Base-by-base conservation (phyloP, 1,140 invertebrate species). In the Gerris buenoi region DNA sequence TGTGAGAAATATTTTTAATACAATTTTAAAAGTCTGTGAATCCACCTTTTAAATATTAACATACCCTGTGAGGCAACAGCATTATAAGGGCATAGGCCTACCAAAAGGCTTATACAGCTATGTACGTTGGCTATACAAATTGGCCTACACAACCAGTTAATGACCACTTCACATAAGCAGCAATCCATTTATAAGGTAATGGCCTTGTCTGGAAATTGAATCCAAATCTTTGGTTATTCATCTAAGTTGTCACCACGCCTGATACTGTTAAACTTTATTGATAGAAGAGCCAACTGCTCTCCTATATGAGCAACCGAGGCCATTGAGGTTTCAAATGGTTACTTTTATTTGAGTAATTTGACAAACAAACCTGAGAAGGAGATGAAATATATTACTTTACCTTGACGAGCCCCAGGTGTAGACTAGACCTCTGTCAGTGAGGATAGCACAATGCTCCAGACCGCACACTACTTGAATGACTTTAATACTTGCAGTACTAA, bases 331-430 rank as follows among this genome's bases (percentile, higher is more conserved):
- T 66, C 28, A 10, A 67, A 2, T 23, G 18, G 2, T 26, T 28
- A 10, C 25, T 3, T 26, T 60, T 66, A 26, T 22, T 1, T 60
- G 23, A 22, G 25, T 60, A 33, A 27, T n/a, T 33, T 56, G 15
- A 28, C n/a, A 27, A 26, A 63, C 66, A 29, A 23, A 25, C 15
- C 60, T 66, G 5, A 1, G 23, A 27, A 14, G 2, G 28, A 22
- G n/a, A 26, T 22, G 64, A 63, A 65, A 68, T 62, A 65, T 67
- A 33, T 61, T 57, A 61, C 78, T 77, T 76, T 82, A 91, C 88
- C 87, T 88, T 72, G 90, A 89, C 72, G 82, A 82, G 60, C 91
- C 92, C 84, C 86, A 90, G 18, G 85, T 86, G 72, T 87, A 92
- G 67, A 95, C 81, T 70, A 82, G 80, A 0, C 91, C 90, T 73